These are phyloP conservation scores for Hippopotamus amphibius DNA, from an alignment of 2,113 vertebrate genomes.

Conservation along the genomic window DNA sequence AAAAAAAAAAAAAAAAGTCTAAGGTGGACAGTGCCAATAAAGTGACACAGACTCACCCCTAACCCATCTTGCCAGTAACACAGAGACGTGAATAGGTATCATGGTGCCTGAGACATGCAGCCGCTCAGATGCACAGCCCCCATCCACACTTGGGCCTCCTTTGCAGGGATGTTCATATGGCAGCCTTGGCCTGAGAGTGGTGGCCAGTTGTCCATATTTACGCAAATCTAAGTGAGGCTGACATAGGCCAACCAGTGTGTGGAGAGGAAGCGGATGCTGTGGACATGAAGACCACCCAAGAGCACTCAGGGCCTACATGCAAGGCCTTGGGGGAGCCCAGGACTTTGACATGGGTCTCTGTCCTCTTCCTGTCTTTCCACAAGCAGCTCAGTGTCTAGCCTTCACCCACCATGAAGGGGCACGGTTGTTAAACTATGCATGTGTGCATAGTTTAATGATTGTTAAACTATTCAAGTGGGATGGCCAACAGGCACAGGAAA, in stretches of 20 bases:
- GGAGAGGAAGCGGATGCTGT: background rate
- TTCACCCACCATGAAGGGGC: background rate
- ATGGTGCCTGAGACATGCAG: accelerated
- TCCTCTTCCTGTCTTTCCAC: background rate
- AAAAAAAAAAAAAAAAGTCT: background rate
- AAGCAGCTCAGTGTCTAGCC: accelerated
- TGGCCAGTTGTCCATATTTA: background rate
- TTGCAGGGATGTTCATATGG: accelerated
- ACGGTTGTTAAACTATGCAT: accelerated
- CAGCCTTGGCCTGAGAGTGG: background rate
- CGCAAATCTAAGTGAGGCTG: background rate
- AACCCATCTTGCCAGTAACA: background rate
- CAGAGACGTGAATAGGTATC: accelerated
- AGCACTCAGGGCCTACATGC: accelerated
- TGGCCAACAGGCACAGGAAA: background rate
- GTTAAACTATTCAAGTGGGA: background rate
- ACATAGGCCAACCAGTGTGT: accelerated
- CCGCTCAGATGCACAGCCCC: accelerated
- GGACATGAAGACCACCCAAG: no score
- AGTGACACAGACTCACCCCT: background rate
- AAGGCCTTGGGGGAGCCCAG: accelerated
- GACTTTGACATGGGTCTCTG: accelerated
- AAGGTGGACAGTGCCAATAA: background rate
- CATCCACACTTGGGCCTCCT: accelerated
- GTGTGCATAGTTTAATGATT: no score